A percentile compares a stretch with the other conserved stretches of the same genome.
Evolutionary conservation across 2,888 invertebrate genomes (phyloP).

Genomic region (Callyntrura sp.): DNA sequence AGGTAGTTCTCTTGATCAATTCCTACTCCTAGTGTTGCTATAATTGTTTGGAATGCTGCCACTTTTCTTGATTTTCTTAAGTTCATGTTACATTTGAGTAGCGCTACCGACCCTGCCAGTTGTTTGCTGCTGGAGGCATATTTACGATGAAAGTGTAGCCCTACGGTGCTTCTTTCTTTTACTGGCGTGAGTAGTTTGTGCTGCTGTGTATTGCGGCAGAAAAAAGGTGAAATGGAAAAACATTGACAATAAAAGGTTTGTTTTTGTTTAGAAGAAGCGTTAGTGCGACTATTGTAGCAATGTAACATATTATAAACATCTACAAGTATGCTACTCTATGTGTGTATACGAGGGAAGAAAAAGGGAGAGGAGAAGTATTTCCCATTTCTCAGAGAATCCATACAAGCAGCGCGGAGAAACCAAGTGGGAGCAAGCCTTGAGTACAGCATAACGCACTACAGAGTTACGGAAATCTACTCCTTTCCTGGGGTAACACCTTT

Average conservation of each 20-base stretch:
- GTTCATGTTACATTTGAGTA: not conserved
- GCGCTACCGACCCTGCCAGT: not conserved
- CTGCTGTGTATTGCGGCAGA: not conserved
- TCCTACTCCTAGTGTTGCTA: not conserved
- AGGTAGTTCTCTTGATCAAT: not conserved
- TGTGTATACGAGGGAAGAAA: not conserved
- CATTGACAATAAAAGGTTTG: conserved; percentile 35
- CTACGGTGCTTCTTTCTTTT: not conserved
- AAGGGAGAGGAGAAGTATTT: conserved; percentile 1
- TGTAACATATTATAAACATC: not conserved
- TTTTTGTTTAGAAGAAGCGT: conserved; percentile 19
- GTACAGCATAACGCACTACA: conserved; percentile 12
- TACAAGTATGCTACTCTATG: not conserved
- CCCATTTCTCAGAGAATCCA: conserved; percentile 8
- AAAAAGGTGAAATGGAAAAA: conserved; percentile 15
- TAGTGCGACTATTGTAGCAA: conserved; percentile 9
- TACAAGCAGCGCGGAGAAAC: conserved; percentile 15
- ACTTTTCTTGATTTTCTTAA: not conserved
- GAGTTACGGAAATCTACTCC: conserved; percentile 27
- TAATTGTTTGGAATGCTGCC: not conserved
- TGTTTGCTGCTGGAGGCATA: not conserved
- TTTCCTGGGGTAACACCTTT: conserved; percentile 4
- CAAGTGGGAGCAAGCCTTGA: conserved; percentile 25
- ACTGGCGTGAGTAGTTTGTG: not conserved
- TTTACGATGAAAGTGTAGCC: conserved; percentile 21